Evolutionary conservation across 1,140 invertebrate genomes (phyloP).

Genomic region (Sitophilus oryzae): DNA sequence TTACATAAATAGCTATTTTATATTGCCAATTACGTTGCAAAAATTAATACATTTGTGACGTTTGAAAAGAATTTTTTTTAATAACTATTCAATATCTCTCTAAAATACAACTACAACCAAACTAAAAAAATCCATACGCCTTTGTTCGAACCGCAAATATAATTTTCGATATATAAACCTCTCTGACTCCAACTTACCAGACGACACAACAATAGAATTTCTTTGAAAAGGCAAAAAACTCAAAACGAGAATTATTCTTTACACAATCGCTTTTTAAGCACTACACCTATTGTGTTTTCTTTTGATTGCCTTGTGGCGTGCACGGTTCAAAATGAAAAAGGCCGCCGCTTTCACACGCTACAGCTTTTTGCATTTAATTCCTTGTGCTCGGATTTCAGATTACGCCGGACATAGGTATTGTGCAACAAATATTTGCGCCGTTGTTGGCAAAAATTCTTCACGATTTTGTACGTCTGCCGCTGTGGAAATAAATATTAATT

Average conservation of each 20-base stretch:
- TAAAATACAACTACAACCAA: no score
- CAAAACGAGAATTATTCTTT: background rate
- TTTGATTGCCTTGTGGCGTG: slow-evolving; percentile 7
- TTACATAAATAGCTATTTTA: no score
- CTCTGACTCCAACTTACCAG: background rate
- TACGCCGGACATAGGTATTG: background rate
- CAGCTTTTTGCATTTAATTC: background rate
- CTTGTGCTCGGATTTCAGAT: background rate
- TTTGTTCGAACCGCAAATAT: no score
- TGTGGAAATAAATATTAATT: no score
- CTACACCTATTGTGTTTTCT: slow-evolving; percentile 7
- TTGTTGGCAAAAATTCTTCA: no score
- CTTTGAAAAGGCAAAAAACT: background rate
- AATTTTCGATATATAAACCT: no score
- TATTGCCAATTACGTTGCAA: no score
- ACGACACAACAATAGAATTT: background rate
- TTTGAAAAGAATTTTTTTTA: no score
- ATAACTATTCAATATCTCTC: no score
- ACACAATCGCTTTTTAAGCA: slow-evolving; percentile 5
- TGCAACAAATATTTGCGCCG: background rate
- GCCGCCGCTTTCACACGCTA: slow-evolving; percentile 1
- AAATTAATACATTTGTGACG: no score
- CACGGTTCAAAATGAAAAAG: background rate
- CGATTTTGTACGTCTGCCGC: no score
- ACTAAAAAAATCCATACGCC: no score